Conservation (phyloP, 2,113 vertebrate species). For the Colossoma macropomum region DNA sequence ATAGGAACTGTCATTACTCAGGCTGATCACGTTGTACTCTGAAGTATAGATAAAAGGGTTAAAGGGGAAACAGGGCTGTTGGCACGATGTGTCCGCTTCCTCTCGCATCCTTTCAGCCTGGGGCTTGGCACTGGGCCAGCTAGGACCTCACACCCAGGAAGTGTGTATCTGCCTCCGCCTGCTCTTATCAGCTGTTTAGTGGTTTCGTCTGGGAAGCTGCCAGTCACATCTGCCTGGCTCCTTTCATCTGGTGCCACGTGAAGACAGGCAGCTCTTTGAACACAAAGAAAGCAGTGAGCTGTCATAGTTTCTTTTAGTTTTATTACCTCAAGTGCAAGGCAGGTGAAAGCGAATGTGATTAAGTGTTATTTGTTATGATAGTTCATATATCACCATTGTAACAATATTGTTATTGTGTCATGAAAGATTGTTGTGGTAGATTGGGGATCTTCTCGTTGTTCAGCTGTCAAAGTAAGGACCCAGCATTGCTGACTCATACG, state of each 20-base stretch:
- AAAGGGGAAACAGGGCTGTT: constrained; percentile 63
- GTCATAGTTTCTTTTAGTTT: not conserved
- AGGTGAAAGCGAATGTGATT: constrained; percentile 13
- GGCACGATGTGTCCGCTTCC: constrained; percentile 37
- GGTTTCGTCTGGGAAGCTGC: constrained; percentile 54
- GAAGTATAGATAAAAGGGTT: constrained; percentile 49
- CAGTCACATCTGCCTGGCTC: constrained; percentile 44
- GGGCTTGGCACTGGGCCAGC: constrained; percentile 53
- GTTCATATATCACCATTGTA: constrained; percentile 16
- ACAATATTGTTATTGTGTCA: constrained; percentile 36
- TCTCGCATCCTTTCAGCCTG: constrained; percentile 43
- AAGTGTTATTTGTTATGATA: constrained; percentile 21
- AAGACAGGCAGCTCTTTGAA: constrained; percentile 23
- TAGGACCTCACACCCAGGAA: constrained; percentile 59
- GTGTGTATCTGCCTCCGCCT: constrained; percentile 54
- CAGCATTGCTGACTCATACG: not conserved
- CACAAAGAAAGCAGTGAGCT: constrained; percentile 32
- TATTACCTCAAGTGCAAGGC: constrained; percentile 19
- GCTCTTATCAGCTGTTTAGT: constrained; percentile 57
- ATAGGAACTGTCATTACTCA: no score
- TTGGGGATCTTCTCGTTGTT: not conserved
- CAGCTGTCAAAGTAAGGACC: not conserved
- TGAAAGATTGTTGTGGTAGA: not conserved
- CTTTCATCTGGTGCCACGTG: constrained; percentile 51
- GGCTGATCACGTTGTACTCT: no score